phyloP scores from a whole-genome alignment of 2,113 vertebrate genomes.

The Ceyx cyanopectus region DNA sequence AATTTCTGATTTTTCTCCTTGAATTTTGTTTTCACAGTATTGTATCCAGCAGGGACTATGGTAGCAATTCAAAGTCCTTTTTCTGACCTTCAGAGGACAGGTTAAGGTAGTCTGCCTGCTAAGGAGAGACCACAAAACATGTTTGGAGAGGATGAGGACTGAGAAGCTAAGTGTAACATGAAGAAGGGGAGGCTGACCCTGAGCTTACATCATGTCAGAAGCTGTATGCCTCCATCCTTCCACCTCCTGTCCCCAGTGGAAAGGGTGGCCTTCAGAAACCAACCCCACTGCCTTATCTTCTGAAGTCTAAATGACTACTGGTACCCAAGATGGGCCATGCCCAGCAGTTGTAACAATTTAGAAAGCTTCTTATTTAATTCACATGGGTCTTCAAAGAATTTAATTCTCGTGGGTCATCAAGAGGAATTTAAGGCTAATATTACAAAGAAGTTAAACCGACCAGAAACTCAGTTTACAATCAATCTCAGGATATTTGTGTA shows the following conservation, averaged over 20 bases:
- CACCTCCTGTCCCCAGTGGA: not conserved
- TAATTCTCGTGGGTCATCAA: not conserved
- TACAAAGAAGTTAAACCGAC: not conserved
- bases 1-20: not conserved
- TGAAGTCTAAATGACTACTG: not conserved
- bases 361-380: not conserved
- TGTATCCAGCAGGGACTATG: not conserved
- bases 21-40: not conserved
- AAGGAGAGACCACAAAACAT: fast-evolving
- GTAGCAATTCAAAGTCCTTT: not conserved
- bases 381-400: not conserved
- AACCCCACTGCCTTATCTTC: not conserved
- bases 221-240: not conserved
- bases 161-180: not conserved
- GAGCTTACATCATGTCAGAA: fast-evolving
- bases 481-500: not conserved
- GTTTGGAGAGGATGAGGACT: not conserved
- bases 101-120: not conserved
- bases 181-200: not conserved
- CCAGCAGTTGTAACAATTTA: not conserved
- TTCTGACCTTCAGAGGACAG: not conserved
- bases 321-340: not conserved
- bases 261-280: not conserved
- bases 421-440: not conserved
- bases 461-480: not conserved